A percentile compares a stretch with the other conserved stretches of the same genome.
Conservation (phyloP, 2,797 vertebrate species). For the Nothura maculosa region DNA sequence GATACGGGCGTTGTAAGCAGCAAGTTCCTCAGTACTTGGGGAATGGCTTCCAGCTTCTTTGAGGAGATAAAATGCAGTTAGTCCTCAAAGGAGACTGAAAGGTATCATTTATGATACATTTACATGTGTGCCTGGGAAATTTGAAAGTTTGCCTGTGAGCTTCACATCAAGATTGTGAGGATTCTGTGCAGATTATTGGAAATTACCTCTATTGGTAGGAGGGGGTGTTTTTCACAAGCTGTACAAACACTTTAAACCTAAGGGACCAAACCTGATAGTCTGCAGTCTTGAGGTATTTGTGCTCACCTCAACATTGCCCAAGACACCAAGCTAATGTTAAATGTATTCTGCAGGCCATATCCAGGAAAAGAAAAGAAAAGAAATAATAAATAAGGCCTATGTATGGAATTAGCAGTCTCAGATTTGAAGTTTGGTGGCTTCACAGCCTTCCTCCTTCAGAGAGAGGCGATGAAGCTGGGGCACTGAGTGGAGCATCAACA, state of each 20-base stretch:
- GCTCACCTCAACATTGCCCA: neutral
- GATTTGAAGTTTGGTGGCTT: neutral
- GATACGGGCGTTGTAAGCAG: neutral
- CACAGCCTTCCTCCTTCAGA: neutral
- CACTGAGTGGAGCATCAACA: neutral
- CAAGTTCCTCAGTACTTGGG: neutral
- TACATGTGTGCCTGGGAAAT: neutral
- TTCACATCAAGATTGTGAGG: neutral
- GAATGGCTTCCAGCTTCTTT: neutral
- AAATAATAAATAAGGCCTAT: rapidly evolving
- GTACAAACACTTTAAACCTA: neutral
- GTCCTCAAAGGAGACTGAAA: neutral
- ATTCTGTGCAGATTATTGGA: neutral
- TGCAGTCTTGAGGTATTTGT: neutral
- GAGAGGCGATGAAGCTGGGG: neutral
- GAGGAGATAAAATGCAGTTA: neutral
- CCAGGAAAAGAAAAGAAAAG: neutral
- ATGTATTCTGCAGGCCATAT: neutral
- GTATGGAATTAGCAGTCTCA: neutral
- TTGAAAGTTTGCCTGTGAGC: neutral
- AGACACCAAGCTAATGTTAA: neutral
- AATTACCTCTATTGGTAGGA: neutral
- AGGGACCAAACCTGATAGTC: neutral
- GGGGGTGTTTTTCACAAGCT: neutral
- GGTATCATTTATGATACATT: neutral